Evolutionary conservation across 2,888 invertebrate species (phyloP).

Genomic region (Drosophila seclusa): DNA sequence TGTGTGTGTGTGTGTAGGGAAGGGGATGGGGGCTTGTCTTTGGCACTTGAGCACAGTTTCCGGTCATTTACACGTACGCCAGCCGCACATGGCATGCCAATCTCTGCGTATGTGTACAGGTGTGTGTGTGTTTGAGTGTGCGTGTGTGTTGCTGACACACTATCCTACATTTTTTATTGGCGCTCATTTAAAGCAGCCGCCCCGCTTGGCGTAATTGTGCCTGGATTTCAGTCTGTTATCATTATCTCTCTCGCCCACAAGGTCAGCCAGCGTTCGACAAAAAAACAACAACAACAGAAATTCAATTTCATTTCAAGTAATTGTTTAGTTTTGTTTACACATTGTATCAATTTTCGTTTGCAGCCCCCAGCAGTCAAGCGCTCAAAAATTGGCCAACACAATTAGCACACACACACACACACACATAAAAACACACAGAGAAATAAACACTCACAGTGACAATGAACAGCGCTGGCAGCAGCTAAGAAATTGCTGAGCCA

Average conservation of each 20-base stretch:
- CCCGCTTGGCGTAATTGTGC: constrained; percentile 46
- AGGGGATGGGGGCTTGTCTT: constrained; percentile 1
- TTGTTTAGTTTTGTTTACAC: constrained; percentile 68
- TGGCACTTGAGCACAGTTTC: constrained; percentile 80
- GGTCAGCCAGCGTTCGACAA: constrained; percentile 43
- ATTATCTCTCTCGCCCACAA: constrained; percentile 44
- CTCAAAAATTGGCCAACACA: constrained; percentile 60
- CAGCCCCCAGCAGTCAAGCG: constrained; percentile 33
- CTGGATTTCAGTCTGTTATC: constrained; percentile 36
- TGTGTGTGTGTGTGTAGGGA: not conserved
- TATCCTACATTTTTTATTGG: constrained; percentile 81
- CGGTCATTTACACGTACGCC: constrained; percentile 82
- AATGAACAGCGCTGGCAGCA: constrained; percentile 35
- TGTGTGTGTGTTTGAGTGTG: constrained; percentile 8
- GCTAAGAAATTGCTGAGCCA: constrained; percentile 71
- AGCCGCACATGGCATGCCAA: constrained; percentile 54
- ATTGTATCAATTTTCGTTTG: constrained; percentile 61
- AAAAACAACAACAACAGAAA: constrained; percentile 19
- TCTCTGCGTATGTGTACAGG: constrained; percentile 24
- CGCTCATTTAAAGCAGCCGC: constrained; percentile 43
- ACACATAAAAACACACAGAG: constrained; percentile 5
- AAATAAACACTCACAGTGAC: constrained; percentile 13
- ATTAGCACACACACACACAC: constrained; percentile 44
- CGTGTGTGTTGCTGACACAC: constrained; percentile 71
- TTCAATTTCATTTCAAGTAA: constrained; percentile 63